Evolutionary conservation across 2,888 invertebrate genomes (phyloP).

Genomic region (Sceliomorpha sp.): DNA sequence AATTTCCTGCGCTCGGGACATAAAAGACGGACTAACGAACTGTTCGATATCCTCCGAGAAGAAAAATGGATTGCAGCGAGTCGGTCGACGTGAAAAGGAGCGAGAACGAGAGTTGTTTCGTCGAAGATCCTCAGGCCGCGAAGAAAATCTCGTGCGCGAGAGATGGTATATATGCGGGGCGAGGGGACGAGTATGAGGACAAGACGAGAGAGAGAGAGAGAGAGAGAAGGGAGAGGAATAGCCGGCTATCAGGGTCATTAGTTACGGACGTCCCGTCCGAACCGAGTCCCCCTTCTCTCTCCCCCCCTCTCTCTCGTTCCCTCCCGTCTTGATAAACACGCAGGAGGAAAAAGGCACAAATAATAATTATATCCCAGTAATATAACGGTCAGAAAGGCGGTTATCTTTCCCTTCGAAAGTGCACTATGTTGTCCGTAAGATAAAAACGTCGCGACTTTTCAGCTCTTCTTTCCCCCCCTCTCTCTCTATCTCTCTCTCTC

Average conservation of each 20-base stretch:
- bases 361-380: constrained; percentile 76
- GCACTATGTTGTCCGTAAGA: constrained; percentile 76
- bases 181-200: no score
- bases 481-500: constrained; percentile 2
- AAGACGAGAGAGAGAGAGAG: constrained; percentile 37
- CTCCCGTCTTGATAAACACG: constrained; percentile 75
- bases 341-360: constrained; percentile 66
- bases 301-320: no score
- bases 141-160: no score
- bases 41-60: no score
- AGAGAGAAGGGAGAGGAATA: constrained; percentile 34
- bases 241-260: constrained; percentile 77
- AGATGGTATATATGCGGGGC: no score
- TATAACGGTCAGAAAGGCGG: constrained; percentile 73
- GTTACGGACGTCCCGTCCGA: constrained; percentile 78
- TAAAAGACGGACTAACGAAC: no score
- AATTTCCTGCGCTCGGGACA: no score
- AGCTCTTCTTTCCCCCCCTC: constrained; percentile 38
- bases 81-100: constrained; percentile 20
- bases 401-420: constrained; percentile 75
- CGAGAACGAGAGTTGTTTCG: constrained; percentile 26
- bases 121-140: constrained; percentile 25
- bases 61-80: no score
- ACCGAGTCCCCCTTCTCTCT: constrained; percentile 68
- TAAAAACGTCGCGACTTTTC: constrained; percentile 64